Conservation (phyloP, 2,888 invertebrate genomes). For the Onchidella celtica region DNA sequence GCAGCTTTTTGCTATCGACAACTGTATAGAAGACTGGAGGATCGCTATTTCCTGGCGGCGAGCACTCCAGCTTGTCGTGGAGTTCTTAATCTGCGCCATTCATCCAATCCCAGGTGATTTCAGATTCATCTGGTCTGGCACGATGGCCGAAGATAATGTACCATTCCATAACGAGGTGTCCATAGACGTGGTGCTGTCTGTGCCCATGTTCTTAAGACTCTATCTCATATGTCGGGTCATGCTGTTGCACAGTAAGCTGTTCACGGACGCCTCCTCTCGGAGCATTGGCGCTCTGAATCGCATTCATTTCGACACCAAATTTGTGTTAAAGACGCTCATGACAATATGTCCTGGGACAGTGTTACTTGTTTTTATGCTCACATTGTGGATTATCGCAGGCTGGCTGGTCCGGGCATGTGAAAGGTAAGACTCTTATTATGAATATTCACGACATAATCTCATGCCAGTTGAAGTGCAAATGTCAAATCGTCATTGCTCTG, state of each 20-base stretch:
- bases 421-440: constrained; percentile 87
- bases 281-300: constrained; percentile 83
- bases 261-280: constrained; percentile 99
- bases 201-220: constrained; percentile 99
- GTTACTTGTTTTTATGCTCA: constrained; percentile 98
- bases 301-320: constrained; percentile 89
- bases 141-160: constrained; percentile 62
- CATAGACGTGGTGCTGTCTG: constrained; percentile 94
- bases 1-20: constrained; percentile 99
- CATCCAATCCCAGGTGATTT: constrained; percentile 99
- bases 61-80: constrained; percentile 83
- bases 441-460: no score
- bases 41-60: constrained; percentile 99
- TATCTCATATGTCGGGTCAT: constrained; percentile 99
- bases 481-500: no score
- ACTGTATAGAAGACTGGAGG: constrained; percentile 99
- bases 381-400: constrained; percentile 99
- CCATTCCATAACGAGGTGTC: constrained; percentile 70
- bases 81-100: constrained; percentile 94
- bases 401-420: constrained; percentile 99
- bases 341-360: constrained; percentile 99
- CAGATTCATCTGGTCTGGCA: constrained; percentile 96
- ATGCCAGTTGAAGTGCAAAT: no score
- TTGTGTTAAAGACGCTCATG: constrained; percentile 99
- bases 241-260: constrained; percentile 99